Evolutionary conservation across 2,888 invertebrate species (phyloP).

Genomic region (Diachrysia chrysitis): DNA sequence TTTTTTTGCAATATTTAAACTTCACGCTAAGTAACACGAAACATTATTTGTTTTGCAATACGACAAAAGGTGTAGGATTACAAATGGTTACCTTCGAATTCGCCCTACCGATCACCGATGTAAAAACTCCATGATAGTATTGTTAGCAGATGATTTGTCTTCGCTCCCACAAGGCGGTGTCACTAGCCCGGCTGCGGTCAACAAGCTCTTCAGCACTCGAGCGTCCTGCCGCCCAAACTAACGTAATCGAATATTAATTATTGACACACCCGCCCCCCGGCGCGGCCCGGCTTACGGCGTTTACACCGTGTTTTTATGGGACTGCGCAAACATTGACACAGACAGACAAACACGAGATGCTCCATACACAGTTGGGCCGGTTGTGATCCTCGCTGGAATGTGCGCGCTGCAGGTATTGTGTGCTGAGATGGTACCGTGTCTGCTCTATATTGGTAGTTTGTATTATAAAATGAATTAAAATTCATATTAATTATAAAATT

Average conservation of each 20-base stretch:
- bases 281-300: constrained; percentile 49
- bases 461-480: too few relatives aligned
- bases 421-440: neutral
- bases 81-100: neutral
- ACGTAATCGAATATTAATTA: constrained; percentile 64
- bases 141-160: neutral
- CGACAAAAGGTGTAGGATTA: too few relatives aligned
- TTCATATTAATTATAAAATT: too few relatives aligned
- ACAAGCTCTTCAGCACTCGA: constrained; percentile 18
- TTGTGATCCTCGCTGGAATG: constrained; percentile 10
- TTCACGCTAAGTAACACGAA: too few relatives aligned
- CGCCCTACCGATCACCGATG: neutral
- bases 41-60: too few relatives aligned
- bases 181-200: neutral
- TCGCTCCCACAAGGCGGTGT: neutral
- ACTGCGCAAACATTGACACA: constrained; percentile 54
- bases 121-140: neutral
- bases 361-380: constrained; percentile 38
- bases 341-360: constrained; percentile 54
- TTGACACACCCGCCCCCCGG: constrained; percentile 56
- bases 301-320: constrained; percentile 60
- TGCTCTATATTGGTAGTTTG: neutral
- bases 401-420: neutral
- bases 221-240: constrained; percentile 27
- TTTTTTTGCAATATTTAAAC: too few relatives aligned